A percentile compares a stretch with the other conserved stretches of the same genome.
phyloP scores from a whole-genome alignment of 1,140 invertebrate genomes.

The Drosophila lowei region DNA sequence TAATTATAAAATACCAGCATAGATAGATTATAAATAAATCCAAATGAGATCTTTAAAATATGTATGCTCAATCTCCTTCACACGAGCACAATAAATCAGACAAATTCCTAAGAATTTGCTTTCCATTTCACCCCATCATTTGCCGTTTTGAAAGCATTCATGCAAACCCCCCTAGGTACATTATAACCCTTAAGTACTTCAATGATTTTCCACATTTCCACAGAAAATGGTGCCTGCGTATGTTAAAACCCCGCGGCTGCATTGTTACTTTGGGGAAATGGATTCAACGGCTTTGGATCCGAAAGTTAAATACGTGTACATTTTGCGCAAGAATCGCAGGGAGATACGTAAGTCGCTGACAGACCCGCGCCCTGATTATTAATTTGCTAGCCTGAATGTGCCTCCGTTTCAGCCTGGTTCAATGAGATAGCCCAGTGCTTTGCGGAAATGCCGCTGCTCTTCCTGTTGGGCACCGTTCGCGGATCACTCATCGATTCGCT shows the following conservation, averaged over 20 bases:
- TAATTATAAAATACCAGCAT: too few species aligned
- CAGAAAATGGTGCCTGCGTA: constrained; percentile 81
- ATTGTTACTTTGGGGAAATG: constrained; percentile 87
- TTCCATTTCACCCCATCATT: too few species aligned
- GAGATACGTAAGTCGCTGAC: constrained; percentile 83
- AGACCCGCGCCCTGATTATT: not conserved
- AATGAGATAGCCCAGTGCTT: constrained; percentile 84
- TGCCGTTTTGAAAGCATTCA: too few species aligned
- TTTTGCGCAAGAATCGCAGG: constrained; percentile 86
- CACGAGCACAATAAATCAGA: too few species aligned
- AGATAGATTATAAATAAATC: too few species aligned
- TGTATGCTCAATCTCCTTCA: too few species aligned
- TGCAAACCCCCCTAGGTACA: not conserved
- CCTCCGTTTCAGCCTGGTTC: constrained; percentile 71
- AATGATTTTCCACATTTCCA: constrained; percentile 11
- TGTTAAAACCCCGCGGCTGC: constrained; percentile 86
- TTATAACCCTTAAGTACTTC: not conserved
- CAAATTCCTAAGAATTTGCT: too few species aligned
- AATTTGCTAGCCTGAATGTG: constrained; percentile 15
- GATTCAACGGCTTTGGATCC: constrained; percentile 83
- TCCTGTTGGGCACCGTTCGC: constrained; percentile 86
- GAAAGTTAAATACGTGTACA: constrained; percentile 86
- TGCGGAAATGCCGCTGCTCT: constrained; percentile 86
- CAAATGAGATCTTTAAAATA: too few species aligned
- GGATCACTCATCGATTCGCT: constrained; percentile 85